Evolutionary conservation across 2,888 invertebrate genomes (phyloP), one percentile per base, ranked within the genome.

Genomic region (Ceraclea dissimilis): DNA sequence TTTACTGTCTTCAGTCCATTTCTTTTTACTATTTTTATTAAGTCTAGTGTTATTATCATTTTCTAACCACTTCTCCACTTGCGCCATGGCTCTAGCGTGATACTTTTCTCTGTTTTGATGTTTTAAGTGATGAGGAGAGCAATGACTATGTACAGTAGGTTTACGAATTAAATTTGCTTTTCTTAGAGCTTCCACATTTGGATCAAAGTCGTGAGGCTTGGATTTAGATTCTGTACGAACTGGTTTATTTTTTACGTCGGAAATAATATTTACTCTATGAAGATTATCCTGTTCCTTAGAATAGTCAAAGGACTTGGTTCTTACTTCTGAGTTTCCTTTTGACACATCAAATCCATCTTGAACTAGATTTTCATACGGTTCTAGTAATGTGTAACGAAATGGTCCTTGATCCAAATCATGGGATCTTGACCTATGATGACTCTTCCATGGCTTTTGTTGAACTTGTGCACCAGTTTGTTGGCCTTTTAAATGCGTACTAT

Each of bases 101-200:
- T 82, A 81, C 65, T 80, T 75, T 62, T 83, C 82, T 20, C 82
- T 69, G 60, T 82, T 79, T 21, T 80, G 75, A 67, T 83, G 82
- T 60, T 78, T 76, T 52, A 79, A 66, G 63, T 78, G 74, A 66
- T 79, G 79, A 44, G 74, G 75, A 6, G 75, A 70, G 48, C 61
- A 61, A 10, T 61, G 59, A 19, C 43, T 58, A 22, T 56, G 56
- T 5, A 55, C 47, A 1, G 54, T 26, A 18, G 58, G 26, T 49
- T 62, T 62, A 18, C 62, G 52, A 51, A 53, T 59, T 4, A 60
- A 13, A 26, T 59, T 60, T 6, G 56, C 50, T 54, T 62, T 62
- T 51, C 60, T 48, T 18, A 57, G 39, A 13, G 53, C 54, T 46
- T 62, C 62, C 6, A 58, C 47, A 22, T 60, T 62, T 16, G 56